These are phyloP conservation scores for Drosophila arawakana DNA, from an alignment of 1,140 invertebrate genomes.

Conservation along the genomic window DNA sequence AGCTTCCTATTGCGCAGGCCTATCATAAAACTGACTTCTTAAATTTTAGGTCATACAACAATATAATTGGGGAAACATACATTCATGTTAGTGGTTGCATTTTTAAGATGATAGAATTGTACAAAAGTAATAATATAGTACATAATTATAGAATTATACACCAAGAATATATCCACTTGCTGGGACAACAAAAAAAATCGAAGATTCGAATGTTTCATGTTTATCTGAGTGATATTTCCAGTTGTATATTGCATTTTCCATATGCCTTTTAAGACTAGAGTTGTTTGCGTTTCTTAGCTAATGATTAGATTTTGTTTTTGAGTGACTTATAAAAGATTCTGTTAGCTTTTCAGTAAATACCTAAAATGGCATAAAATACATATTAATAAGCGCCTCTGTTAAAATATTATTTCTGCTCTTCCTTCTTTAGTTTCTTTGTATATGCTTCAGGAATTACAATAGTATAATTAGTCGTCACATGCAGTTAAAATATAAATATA, in stretches of 20 bases:
- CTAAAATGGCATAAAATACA: conserved; percentile 76
- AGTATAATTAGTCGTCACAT: conserved; percentile 54
- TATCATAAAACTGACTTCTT: conserved; percentile 33
- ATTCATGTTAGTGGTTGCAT: conserved; percentile 4
- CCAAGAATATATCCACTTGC: conserved; percentile 3
- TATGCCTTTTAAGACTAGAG: conserved; percentile 65
- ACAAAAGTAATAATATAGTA: conserved; percentile 32
- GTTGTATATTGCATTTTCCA: conserved; percentile 24
- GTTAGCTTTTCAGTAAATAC: conserved; percentile 56
- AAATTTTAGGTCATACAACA: conserved; percentile 37
- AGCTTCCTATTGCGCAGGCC: conserved; percentile 16
- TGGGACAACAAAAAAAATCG: conserved; percentile 9
- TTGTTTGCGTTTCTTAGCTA: conserved; percentile 24
- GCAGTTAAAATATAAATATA: conserved; percentile 57
- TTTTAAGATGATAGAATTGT: conserved; percentile 2
- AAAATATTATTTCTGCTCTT: conserved; percentile 57
- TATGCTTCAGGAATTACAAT: conserved; percentile 42
- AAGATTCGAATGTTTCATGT: conserved; percentile 27
- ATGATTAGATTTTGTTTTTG: conserved; percentile 23
- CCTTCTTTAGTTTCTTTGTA: conserved; percentile 30
- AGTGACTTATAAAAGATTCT: conserved; percentile 61
- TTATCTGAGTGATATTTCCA: not conserved
- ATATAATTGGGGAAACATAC: conserved; percentile 35
- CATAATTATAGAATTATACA: conserved; percentile 16
- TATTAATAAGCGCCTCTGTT: conserved; percentile 58